Evolutionary conservation across 92 coral and sea anemone species (phyloP), one percentile per base, ranked within the genome.

Genomic region (Palythoa heliodiscus): DNA sequence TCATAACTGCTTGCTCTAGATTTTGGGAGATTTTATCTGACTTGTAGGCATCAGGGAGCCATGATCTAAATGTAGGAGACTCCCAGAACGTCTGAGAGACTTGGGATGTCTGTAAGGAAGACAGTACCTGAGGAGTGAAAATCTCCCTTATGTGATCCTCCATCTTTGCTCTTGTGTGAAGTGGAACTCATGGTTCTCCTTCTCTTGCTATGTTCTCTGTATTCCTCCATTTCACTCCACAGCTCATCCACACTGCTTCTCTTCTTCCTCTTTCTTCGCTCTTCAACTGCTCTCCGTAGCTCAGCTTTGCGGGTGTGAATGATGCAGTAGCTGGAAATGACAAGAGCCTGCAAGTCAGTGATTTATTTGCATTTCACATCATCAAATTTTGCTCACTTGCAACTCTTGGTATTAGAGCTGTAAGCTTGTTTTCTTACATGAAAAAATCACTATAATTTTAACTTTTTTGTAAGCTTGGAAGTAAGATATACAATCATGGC

Each of bases 301-400:
- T 95, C 99, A 20, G 99, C 94, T 83, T 97, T 95, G 48, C 99
- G 93, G 39, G 98, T 95, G 66, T 97, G 99, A 72, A 97, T 91
- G 40, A 97, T 92, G 87, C 99, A 97, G 85, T 95, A 97, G 80
- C 99, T 97, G 83, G 16, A 86, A 76, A 80, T 11, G 64, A 38
- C 15, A 19, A 66, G 6, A 43, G 50, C 7, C 50, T 43, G 9
- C 50, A 43, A 43, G 50, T 43, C 9, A 43, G 50, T 8, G 6
- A 3, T 43, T 8, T 3, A 43, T 43, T 43, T 43, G 35, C 1
- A 1, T 29, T 29, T 29, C 35, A 29, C 35, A 29, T 29, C 35
- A 29, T 29, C 35, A 29, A 29, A 29, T 29, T 29, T 29, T 29
- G 35, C 35, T 29, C 35, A 29, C 35, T 29, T 29, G 35, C 35